Percentiles rank a stretch among this genome's conserved stretches.
Conservation (phyloP, 92 coral and sea anemone genomes). For the Phenganax stokvisi region DNA sequence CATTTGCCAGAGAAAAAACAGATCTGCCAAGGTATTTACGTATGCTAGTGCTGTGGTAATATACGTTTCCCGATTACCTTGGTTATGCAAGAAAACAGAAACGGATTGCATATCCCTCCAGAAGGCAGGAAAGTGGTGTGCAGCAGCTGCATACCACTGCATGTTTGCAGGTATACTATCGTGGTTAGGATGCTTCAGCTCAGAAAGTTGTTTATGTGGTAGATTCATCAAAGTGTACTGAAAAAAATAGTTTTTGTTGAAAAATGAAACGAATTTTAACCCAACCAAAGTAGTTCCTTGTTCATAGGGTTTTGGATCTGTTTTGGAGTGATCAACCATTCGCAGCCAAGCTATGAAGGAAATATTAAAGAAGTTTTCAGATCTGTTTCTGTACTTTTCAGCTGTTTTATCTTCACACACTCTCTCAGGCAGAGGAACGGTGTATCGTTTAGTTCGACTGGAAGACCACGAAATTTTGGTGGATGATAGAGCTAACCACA, state of each 20-base stretch:
- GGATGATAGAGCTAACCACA: neutral
- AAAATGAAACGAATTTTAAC: neutral
- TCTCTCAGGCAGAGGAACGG: neutral
- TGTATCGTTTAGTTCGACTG: neutral
- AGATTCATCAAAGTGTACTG: neutral
- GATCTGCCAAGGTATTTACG: neutral
- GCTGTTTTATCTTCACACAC: neutral
- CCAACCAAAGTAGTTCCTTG: slow-evolving; percentile 14
- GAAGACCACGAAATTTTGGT: neutral
- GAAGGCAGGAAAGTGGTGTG: neutral
- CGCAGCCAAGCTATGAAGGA: slow-evolving; percentile 17
- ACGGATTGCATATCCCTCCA: neutral
- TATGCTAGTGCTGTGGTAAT: neutral
- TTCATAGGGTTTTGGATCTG: neutral
- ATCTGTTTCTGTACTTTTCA: neutral
- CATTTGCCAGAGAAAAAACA: neutral
- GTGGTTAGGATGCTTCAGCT: neutral
- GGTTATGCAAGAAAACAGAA: neutral
- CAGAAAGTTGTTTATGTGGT: neutral
- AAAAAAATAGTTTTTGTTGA: slow-evolving; percentile 2
- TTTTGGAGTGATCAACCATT: neutral
- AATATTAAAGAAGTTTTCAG: neutral
- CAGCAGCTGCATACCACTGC: slow-evolving; percentile 12
- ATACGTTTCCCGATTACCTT: neutral
- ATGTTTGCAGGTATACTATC: neutral